Base-by-base conservation (phyloP, 2,888 invertebrate genomes). In the Eupithecia centaureata region DNA sequence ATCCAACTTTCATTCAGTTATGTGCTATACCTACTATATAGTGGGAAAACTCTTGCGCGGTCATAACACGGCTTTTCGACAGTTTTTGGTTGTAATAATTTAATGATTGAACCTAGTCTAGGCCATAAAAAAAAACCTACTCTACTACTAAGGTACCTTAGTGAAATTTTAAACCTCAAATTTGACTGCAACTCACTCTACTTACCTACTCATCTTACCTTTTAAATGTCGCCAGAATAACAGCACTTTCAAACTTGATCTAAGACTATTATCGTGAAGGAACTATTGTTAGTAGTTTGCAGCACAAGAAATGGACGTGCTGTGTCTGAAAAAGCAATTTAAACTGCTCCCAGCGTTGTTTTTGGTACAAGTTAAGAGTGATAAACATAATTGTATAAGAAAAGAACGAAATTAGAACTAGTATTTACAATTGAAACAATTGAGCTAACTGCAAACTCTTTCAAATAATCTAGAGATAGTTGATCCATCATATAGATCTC, bases 241-340 rank as follows among this genome's bases (percentile, higher is more conserved):
- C 30, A n/a, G 66, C 82, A 80, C 78, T 79, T 80, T 86, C 79
- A 82, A 88, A 88, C 82, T 88, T 87, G 86, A 88, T 89, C 87
- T 86, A 79, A 81, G 82, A 82, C 87, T 84, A 86, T 87, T 88
- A 87, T 85, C 81, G 82, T 81, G 80, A 82, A 80, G 82, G 77
- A 84, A 87, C 88, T 86, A 86, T 86, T 90, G 87, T 89, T 87
- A 83, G 82, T 81, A 80, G 84, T 86, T 82, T 78, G 78, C 75
- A 76, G 73, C 76, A 74, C 77, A 77, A 77, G 83, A 83, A 87
- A 88, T 86, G 87, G 88, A 87, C 83, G 86, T 81, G 82, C 81
- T 86, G 85, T 85, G 85, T 86, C 87, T 90, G 90, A 89, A 90
- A 91, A 91, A 92, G 89, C 91, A 92, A 91, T 92, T 92, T 92